Conservation (phyloP, 2,888 invertebrate genomes). For the Siphonodentalium dalli region DNA sequence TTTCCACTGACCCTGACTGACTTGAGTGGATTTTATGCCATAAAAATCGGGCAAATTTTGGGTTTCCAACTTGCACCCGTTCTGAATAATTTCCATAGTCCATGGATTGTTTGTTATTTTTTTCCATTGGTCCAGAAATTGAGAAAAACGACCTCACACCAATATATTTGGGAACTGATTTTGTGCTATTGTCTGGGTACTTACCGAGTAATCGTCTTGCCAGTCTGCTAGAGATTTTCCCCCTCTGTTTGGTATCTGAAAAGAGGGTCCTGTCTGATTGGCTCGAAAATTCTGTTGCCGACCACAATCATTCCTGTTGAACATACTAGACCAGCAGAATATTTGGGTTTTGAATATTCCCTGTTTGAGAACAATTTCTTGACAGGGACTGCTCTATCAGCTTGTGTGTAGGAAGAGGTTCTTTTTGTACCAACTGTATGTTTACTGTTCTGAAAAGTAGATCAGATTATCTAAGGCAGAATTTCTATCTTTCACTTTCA, state of each 20-base stretch:
- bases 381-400: too few relatives aligned
- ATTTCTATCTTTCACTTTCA: conserved; percentile 20
- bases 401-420: too few relatives aligned
- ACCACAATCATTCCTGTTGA: background rate
- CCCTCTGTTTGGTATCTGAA: background rate
- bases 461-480: too few relatives aligned
- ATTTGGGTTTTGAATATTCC: too few relatives aligned
- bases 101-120: conserved; percentile 20
- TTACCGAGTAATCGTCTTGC: conserved; percentile 19
- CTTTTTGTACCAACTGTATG: too few relatives aligned
- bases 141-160: conserved; percentile 18
- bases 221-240: background rate
- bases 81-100: conserved; percentile 9
- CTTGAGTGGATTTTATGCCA: conserved; percentile 9
- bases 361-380: too few relatives aligned
- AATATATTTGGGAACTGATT: conserved; percentile 20
- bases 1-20: background rate
- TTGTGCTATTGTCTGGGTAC: conserved; percentile 6
- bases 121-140: conserved; percentile 9
- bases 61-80: conserved; percentile 16
- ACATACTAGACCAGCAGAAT: background rate
- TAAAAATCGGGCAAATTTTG: conserved; percentile 8
- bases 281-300: background rate
- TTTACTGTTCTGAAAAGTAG: too few relatives aligned
- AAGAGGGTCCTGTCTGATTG: too few relatives aligned